Evolutionary conservation across 2,113 vertebrate genomes (phyloP).

Genomic region (Corythornis madagascariensis): DNA sequence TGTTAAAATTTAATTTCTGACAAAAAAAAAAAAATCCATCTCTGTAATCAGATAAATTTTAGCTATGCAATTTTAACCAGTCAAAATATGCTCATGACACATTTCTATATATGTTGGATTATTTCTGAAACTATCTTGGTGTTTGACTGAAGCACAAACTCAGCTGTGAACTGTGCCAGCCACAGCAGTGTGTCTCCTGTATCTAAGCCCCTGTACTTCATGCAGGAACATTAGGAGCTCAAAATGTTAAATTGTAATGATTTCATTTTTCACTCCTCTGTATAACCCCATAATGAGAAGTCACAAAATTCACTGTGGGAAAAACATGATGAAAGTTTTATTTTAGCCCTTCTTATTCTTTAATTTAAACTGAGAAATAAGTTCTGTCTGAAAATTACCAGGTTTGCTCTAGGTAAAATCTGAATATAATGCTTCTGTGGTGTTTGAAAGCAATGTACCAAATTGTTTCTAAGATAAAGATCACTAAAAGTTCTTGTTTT

Average conservation of each 20-base stretch:
- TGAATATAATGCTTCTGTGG: background rate
- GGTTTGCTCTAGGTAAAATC: background rate
- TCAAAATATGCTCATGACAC: background rate
- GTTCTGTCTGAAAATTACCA: background rate
- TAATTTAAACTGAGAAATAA: background rate
- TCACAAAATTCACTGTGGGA: conserved; percentile 10
- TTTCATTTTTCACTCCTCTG: conserved; percentile 12
- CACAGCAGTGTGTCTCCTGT: background rate
- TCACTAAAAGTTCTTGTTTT: background rate
- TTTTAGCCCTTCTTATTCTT: background rate
- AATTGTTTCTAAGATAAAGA: background rate
- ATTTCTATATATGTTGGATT: background rate
- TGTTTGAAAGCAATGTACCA: background rate
- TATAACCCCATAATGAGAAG: background rate
- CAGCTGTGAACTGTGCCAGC: background rate
- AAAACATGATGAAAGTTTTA: background rate
- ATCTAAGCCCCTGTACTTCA: background rate
- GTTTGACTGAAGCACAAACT: background rate
- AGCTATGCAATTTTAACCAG: background rate
- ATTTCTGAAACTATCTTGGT: background rate
- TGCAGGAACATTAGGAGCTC: conserved; percentile 4
- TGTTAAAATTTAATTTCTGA: background rate
- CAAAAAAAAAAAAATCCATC: background rate
- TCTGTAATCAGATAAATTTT: background rate
- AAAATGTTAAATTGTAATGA: background rate